Base-by-base conservation (phyloP, 2,113 vertebrate genomes). In the Microtus ochrogaster region DNA sequence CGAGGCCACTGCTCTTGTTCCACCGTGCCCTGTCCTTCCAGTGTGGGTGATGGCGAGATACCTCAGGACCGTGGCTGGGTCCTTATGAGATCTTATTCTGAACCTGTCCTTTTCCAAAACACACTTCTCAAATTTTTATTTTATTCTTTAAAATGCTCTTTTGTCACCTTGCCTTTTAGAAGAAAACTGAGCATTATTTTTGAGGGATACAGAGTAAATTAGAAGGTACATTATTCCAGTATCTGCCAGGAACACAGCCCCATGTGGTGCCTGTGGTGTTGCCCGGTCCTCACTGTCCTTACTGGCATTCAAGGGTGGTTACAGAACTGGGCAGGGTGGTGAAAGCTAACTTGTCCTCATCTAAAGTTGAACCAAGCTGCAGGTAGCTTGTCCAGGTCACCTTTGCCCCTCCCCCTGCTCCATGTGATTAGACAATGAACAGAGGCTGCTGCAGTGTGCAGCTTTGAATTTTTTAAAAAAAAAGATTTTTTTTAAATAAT, bases 1-100 rank as follows among this genome's bases (percentile, higher is more conserved):
- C 36, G 30, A 93, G 22, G 49, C 39, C 52, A 30, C 11, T 30
- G 0, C 9, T 0, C 55, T 73, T 0, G 8, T 33, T 72, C 8
- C 61, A 2, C 8, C 11, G 17, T 52, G 22, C 30, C n/a, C 28
- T 77, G 44, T 33, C 61, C 44, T 17, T 78, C 7, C 2, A 0
- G 21, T 26, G 0, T 13, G 24, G 24, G 49, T 26, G 61, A 58
- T 22, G 33, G 16, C 22, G 41, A 17, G 68, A 28, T 39, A 63
- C 1, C 0, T 10, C 10, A 22, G 3, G 28, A 14, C 17, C 0
- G 0, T n/a, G 33, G 68, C 36, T 58, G 26, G 36, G 90, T 39
- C 65, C 14, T 58, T 22, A 8, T 16, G 68, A 84, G 78, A 44
- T 65, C 24, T 79, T 61, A 17, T 22, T 95, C 28, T 44, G 0